Evolutionary conservation across 2,888 invertebrate species (phyloP), one percentile per base, ranked within the genome.

Genomic region (Pandemis cinnamomeana): DNA sequence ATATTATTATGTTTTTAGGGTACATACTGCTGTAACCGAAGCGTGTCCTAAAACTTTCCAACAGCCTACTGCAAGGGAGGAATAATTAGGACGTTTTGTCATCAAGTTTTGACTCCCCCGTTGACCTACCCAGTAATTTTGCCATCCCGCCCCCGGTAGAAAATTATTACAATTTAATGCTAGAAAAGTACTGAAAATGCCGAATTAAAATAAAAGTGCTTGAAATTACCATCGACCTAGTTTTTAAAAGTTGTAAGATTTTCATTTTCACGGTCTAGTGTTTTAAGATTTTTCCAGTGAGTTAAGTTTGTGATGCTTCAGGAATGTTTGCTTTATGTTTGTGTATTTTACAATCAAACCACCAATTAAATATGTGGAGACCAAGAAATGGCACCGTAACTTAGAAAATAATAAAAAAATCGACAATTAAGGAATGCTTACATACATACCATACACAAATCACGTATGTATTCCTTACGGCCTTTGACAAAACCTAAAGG

Each of bases 1-100:
- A 36, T 36, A 36, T 36, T 36, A 36, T 36, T 36, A 36, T 36
- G 27, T 36, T 36, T 36, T 36, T 36, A 36, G 27, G 27, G 4
- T 36, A 36, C 3, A 53, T 27, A 10, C 27, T 27, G 58, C 58
- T 58, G 10, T 27, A 4, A 27, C 42, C 42, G 55, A 63, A 46
- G 46, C 46, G 71, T 71, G 71, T 15, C 46, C 46, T 64, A 15
- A 63, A 44, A 27, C n/a, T 44, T 44, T 8, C n/a, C 7, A 60
- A n/a, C 13, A 53, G 36, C 46, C 69, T 61, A 61, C 61, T 61
- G 48, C 69, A 64, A 46, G 41, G 62, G 27, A 71, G 41, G 55
- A 58, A 71, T 64, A 66, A 64, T 71, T 48, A 66, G 58, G 64
- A 55, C 71, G 64, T 64, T 66, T 46, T 58, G 58, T 71, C 71